Percentiles rank a stretch among this genome's conserved stretches.
These are phyloP conservation scores for Drosophila setifemur DNA, from an alignment of 1,140 invertebrate species.

Conservation along the genomic window DNA sequence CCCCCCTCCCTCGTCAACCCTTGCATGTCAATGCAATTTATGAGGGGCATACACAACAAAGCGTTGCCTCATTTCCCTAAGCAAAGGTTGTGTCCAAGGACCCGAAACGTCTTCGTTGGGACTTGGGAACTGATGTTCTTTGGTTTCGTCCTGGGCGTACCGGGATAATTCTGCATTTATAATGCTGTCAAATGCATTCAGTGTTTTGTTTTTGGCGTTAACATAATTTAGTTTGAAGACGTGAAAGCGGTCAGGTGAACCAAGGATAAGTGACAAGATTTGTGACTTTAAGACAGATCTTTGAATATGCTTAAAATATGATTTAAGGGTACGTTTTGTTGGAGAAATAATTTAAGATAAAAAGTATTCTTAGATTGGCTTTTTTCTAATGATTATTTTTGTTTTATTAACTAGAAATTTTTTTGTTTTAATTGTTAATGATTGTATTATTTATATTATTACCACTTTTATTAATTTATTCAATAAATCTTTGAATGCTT, in stretches of 20 bases:
- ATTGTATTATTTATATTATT: no score
- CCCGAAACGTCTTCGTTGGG: not conserved
- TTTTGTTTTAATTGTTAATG: no score
- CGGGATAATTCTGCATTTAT: conserved; percentile 56
- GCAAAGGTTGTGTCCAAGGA: not conserved
- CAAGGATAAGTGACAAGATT: conserved; percentile 33
- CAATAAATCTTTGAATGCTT: no score
- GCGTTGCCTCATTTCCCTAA: conserved; percentile 44
- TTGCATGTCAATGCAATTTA: conserved; percentile 72
- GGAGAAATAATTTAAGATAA: not conserved
- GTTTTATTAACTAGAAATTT: not conserved
- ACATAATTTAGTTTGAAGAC: conserved; percentile 63
- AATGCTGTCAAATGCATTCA: conserved; percentile 62
- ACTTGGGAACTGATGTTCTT: conserved; percentile 31
- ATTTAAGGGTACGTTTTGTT: not conserved
- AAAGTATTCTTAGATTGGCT: no score
- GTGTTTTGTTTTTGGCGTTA: conserved; percentile 49
- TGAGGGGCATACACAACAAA: conserved; percentile 8
- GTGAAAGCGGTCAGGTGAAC: conserved; percentile 41
- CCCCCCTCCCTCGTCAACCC: not conserved
- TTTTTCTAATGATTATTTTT: no score
- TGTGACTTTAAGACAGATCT: conserved; percentile 8
- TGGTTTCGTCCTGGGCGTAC: conserved; percentile 7
- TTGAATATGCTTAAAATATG: conserved; percentile 4
- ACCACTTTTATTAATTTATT: no score